Evolutionary conservation across 2,797 vertebrate genomes (phyloP), one percentile per base, ranked within the genome.

Genomic region (Enteromius unitaeniatus): DNA sequence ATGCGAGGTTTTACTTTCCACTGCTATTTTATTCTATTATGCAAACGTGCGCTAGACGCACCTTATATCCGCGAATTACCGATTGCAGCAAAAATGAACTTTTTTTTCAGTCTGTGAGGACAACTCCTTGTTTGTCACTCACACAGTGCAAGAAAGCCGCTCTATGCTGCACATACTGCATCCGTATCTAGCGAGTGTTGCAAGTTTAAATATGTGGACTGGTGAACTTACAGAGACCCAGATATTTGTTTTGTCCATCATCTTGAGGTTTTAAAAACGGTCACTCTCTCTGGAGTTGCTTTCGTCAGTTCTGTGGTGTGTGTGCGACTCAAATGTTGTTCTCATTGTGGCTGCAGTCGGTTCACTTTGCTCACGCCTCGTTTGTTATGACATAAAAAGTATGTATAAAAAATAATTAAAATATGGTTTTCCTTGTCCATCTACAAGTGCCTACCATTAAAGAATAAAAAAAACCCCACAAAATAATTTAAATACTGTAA

Each of bases 401-500:
- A 42, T 42, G 9, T 42, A 51, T 51, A 51, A 51, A 17, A 19
- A 53, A 7, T 21, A 6, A 17, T 49, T 6, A 17, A 23, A 23
- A 58, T 58, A 23, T n/a, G 1, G n/a, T 55, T n/a, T 55, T 60
- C 58, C n/a, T 26, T 65, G 26, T 65, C 28, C 15, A 19, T 34
- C 28, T 31, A 65, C 28, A 34, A 34, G 28, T 65, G 15, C 15
- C 28, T 34, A 19, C 23, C 26, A 6, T 11, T 51, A 19, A 23
- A 28, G 11, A 62, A 62, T 62, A 6, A 28, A 62, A 62, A 26
- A 62, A 37, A 37, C 1, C 26, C 23, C 4, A 1, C 58, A 28
- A 62, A 62, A 15, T 14, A 60, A 60, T 60, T 23, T 42, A 14
- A 80, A 85, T 53, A 68, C 40, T 42, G 31, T 21, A 65, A 37